Evolutionary conservation across 2,797 vertebrate species (phyloP), one percentile per base, ranked within the genome.

Genomic region (Prionace glauca): DNA sequence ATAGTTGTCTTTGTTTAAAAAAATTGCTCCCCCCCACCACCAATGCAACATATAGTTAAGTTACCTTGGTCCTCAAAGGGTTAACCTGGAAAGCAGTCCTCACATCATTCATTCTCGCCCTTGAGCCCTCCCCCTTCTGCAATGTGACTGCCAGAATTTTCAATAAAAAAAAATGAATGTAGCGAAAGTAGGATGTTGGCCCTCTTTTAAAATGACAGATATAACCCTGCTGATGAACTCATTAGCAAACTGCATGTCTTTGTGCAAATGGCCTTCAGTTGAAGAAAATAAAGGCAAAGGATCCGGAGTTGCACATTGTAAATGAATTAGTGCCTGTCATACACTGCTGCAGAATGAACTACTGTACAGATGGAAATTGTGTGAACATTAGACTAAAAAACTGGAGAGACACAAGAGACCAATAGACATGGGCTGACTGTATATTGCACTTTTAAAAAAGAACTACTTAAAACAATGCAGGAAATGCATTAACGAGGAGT

Each of bases 11-110:
- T 50, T 72, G 72, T 94, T 26, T 10, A 88, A 90, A 92, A 67
- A 92, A 91, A 91, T 41, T 22, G 41, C 41, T 45, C 93, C 67
- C 41, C 71, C 36, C 71, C 45, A 32, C 72, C 62, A 74, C 71
- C 41, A 77, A 95, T 77, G 93, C 69, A 95, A 95, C 69, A 95
- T 95, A 56, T 56, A 56, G 50, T 56, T 65, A 56, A 95, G 71
- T 45, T 95, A n/a, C 93, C 18, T 18, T 95, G 77, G 8, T 95
- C 71, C 93, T 95, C 93, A 95, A 50, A 74, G 71, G 93, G 26
- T 95, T 60, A 77, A 77, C 72, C 12, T 56, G 41, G 41, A 91
- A 26, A 77, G 77, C 93, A 26, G 90, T 60, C 16, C 65, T 95
- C 71, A 32, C 45, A n/a, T 77, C 41, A 72, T 95, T 95, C 45